These are phyloP conservation scores for Sparus aurata DNA, from an alignment of 2,797 vertebrate genomes.

Conservation along the genomic window DNA sequence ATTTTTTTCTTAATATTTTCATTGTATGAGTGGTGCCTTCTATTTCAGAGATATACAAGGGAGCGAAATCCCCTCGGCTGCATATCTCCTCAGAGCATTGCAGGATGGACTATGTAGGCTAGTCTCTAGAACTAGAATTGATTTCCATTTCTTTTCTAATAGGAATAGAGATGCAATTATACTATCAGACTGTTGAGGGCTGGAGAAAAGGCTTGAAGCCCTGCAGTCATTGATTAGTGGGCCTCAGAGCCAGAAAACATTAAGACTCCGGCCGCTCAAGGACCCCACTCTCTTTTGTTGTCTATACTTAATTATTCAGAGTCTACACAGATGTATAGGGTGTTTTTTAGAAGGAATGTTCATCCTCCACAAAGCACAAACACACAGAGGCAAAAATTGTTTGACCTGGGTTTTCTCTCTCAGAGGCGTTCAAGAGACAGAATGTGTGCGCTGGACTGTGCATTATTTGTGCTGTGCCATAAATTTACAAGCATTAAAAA, in stretches of 20 bases:
- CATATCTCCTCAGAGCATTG: constrained; percentile 32
- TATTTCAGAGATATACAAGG: constrained; percentile 30
- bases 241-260: constrained; percentile 14
- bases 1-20: constrained; percentile 36
- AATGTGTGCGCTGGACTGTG: not conserved
- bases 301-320: constrained; percentile 22
- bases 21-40: constrained; percentile 26
- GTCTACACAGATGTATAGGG: constrained; percentile 6
- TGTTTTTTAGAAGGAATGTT: not conserved
- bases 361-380: constrained; percentile 7
- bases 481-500: constrained; percentile 14
- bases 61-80: constrained; percentile 27
- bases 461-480: constrained; percentile 6
- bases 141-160: constrained; percentile 65
- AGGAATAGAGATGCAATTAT: constrained; percentile 64
- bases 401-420: not conserved
- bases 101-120: constrained; percentile 15
- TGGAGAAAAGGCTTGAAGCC: constrained; percentile 26
- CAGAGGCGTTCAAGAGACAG: not conserved
- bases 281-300: not conserved
- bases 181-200: constrained; percentile 30
- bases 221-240: constrained; percentile 43
- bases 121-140: constrained; percentile 47
- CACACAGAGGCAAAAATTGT: not conserved
- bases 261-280: not conserved